These are phyloP conservation scores for Lemur catta DNA, from an alignment of 2,797 vertebrate species.

Conservation along the genomic window DNA sequence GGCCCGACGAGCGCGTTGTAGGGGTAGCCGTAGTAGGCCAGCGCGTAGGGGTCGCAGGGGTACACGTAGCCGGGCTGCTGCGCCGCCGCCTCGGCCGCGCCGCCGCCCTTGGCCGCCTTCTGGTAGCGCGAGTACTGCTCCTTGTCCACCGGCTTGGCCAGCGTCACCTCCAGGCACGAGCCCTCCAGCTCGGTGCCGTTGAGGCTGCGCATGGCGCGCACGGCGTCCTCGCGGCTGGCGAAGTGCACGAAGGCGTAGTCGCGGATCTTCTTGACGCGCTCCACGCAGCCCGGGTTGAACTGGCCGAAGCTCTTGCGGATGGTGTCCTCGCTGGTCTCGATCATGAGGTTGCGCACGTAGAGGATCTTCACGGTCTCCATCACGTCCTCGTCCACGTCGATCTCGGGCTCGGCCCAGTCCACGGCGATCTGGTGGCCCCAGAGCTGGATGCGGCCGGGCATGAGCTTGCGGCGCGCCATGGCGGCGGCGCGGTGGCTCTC, in stretches of 20 bases:
- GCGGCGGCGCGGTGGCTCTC: conserved; percentile 97
- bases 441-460: conserved; percentile 97
- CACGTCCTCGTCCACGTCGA: conserved; percentile 98
- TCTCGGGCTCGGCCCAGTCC: conserved; percentile 99
- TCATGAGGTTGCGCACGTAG: conserved; percentile 99
- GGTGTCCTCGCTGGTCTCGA: conserved; percentile 96
- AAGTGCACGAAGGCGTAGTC: conserved; percentile 99
- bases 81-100: conserved; percentile 80
- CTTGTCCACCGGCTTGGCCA: conserved; percentile 99
- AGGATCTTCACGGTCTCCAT: conserved; percentile 99
- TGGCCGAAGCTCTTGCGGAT: conserved; percentile 95
- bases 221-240: conserved; percentile 94
- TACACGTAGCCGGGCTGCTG: conserved; percentile 94
- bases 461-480: conserved; percentile 98
- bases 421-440: conserved; percentile 99
- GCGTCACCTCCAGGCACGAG: conserved; percentile 96
- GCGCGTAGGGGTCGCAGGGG: conserved; percentile 96
- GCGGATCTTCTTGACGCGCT: conserved; percentile 98
- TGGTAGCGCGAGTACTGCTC: conserved; percentile 98
- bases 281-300: conserved; percentile 97
- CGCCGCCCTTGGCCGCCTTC: conserved; percentile 92
- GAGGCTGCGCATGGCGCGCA: conserved; percentile 96
- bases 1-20: conserved; percentile 98
- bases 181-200: conserved; percentile 97
- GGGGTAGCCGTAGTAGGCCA: conserved; percentile 97